A percentile compares a stretch with the other conserved stretches of the same genome.
Conservation (phyloP, 2,797 vertebrate genomes). For the Sebastes minor region DNA sequence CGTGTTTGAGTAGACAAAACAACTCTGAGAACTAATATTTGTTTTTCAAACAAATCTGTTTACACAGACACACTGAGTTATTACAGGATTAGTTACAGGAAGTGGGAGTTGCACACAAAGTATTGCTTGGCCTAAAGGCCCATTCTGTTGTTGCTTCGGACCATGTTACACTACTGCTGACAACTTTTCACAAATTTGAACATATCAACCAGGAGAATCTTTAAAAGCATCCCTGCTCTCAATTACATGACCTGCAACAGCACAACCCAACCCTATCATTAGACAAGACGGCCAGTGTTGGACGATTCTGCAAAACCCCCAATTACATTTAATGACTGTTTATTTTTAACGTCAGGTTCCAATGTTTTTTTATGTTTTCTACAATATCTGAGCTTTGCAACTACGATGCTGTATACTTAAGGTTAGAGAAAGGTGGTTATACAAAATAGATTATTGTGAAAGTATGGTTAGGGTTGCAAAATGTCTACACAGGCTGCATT, state of each 20-base stretch:
- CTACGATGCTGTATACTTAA: fast-evolving
- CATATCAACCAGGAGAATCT: background rate
- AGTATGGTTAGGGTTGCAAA: background rate
- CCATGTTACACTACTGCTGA: background rate
- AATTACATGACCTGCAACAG: background rate
- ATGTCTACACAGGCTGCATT: background rate
- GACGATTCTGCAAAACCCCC: background rate
- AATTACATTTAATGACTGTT: background rate
- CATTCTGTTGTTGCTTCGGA: background rate
- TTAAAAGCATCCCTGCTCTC: background rate
- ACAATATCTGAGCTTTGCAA: too few species aligned
- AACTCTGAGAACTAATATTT: background rate
- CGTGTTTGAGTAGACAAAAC: background rate
- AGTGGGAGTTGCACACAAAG: background rate
- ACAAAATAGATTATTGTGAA: background rate
- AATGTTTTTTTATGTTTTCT: background rate
- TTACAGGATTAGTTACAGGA: background rate
- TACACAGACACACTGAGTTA: background rate
- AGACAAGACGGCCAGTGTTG: background rate
- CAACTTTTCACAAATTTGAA: background rate
- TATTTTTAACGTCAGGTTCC: background rate
- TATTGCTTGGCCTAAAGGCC: background rate
- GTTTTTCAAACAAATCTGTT: background rate
- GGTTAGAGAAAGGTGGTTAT: background rate
- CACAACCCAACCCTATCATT: background rate